A percentile compares a stretch with the other conserved stretches of the same genome.
phyloP scores from a whole-genome alignment of 2,797 vertebrate species.

The Knipowitschia caucasica region DNA sequence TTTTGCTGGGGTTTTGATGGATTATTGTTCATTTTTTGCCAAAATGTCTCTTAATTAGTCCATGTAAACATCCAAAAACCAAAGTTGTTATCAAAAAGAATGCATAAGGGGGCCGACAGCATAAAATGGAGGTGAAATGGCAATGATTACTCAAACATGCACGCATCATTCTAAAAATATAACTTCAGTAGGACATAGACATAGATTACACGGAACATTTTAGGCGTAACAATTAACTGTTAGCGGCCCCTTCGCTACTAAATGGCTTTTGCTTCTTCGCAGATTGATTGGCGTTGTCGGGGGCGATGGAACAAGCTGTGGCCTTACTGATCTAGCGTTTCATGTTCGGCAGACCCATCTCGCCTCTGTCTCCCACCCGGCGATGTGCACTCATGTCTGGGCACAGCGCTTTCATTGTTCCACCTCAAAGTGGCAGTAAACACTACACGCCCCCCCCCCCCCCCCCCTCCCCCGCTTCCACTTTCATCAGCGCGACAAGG shows the following conservation, averaged over 20 bases:
- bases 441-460: slow-evolving; percentile 15
- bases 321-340: slow-evolving; percentile 68
- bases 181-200: too few relatives aligned
- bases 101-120: too few relatives aligned
- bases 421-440: slow-evolving; percentile 41
- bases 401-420: slow-evolving; percentile 33
- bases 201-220: too few relatives aligned
- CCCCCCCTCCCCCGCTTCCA: slow-evolving; percentile 18
- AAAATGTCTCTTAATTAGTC: too few relatives aligned
- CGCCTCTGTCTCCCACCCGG: slow-evolving; percentile 23
- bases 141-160: too few relatives aligned
- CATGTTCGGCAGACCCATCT: slow-evolving; percentile 34
- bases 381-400: slow-evolving; percentile 13
- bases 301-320: slow-evolving; percentile 46
- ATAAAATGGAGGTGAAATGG: too few relatives aligned
- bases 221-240: too few relatives aligned
- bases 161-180: too few relatives aligned
- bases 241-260: slow-evolving; percentile 33
- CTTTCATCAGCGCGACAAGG: slow-evolving; percentile 35
- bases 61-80: too few relatives aligned
- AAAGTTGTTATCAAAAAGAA: too few relatives aligned
- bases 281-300: slow-evolving; percentile 69
- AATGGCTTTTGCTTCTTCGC: slow-evolving; percentile 70
- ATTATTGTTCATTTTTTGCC: too few relatives aligned
- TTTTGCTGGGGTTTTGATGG: too few relatives aligned